Base-by-base conservation (phyloP, 2,113 vertebrate species). In the Alethe diademata region DNA sequence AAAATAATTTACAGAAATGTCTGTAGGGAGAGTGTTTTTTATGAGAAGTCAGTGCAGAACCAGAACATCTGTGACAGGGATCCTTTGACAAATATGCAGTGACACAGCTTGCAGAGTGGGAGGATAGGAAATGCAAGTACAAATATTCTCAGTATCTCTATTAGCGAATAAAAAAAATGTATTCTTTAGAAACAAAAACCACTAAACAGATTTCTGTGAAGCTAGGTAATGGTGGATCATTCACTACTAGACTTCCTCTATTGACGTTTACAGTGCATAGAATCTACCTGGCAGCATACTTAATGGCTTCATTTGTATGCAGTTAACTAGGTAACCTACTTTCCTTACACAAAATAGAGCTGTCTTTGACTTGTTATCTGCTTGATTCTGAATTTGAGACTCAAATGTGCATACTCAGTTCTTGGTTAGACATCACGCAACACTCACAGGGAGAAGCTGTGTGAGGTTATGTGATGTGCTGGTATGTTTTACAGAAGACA, bases 281-380 rank as follows among this genome's bases (percentile, higher is more conserved):
- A 71, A 78, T 54, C 69, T 92, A 97, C 93, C 93, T 95, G 91
- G 54, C 79, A 95, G 85, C 66, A 18, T 4, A 0, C 50, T 84
- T 82, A 78, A 65, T 76, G 50, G 48, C 78, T 95, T 95, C 75
- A 96, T 96, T 96, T 92, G 87, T 95, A 94, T 95, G 92, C 95
- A 3, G 81, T 87, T 95, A 97, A 93, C 81, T 96, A 89, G 88
- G 88, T 94, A 93, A 95, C 95, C 93, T 96, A 95, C 90, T 95
- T 96, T 92, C 75, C 61, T 82, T 64, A 50, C 61, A 84, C 61
- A 65, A 65, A 80, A 88, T 64, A 96, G 91, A 92, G 90, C 90
- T 88, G 79, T 83, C 92, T 90, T 92, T 96, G 79, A 67, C 85
- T 78, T 92, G 62, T 14, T 14, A 84, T 85, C 58, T 65, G 62